Percentiles rank a stretch among this genome's conserved stretches.
phyloP scores from a whole-genome alignment of 35 echinoderm and acorn worm genomes.

The Hemicentrotus pulcherrimus region DNA sequence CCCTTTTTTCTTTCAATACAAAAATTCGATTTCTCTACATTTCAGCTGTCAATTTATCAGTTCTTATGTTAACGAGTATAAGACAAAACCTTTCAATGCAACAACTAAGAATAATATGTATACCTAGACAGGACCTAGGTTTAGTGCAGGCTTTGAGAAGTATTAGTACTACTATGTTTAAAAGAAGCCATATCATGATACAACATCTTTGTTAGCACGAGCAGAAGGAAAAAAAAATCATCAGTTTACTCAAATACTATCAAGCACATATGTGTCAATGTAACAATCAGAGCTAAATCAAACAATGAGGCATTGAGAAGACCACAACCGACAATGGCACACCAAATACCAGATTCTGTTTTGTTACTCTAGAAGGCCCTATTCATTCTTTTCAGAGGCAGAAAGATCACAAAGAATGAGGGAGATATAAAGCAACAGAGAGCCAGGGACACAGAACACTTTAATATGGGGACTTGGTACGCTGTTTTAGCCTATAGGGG shows the following conservation, averaged over 20 bases:
- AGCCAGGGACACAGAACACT: background rate
- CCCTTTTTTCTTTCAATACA: too few relatives aligned
- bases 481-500: background rate
- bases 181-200: background rate
- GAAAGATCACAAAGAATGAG: constrained; percentile 27
- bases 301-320: constrained; percentile 30
- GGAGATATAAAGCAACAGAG: constrained; percentile 7
- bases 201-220: background rate
- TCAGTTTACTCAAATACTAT: constrained; percentile 30
- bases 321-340: constrained; percentile 30
- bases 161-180: background rate
- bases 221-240: background rate
- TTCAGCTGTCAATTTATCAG: too few relatives aligned
- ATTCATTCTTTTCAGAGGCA: background rate
- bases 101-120: too few relatives aligned
- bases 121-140: background rate
- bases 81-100: too few relatives aligned
- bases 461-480: background rate
- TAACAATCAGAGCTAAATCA: constrained; percentile 54
- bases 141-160: background rate
- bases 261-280: constrained; percentile 53
- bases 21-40: too few relatives aligned
- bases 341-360: constrained; percentile 33
- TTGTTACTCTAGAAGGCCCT: constrained; percentile 32
- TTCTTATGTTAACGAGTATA: too few relatives aligned